Base-by-base conservation (phyloP, 2,113 vertebrate genomes). In the Muntiacus muntjak region DNA sequence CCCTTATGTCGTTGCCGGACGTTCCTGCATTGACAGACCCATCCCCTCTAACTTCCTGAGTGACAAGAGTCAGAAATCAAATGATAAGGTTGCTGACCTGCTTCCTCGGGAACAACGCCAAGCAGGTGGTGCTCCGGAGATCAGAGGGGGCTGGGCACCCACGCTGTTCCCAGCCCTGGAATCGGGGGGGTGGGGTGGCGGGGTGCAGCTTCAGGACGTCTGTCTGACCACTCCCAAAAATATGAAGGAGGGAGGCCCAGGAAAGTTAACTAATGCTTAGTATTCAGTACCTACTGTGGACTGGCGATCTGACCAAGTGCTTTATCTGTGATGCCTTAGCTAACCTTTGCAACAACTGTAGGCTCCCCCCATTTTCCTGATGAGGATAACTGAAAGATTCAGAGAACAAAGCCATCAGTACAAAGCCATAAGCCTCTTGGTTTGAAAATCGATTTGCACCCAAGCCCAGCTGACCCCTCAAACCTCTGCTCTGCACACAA, bases 61-160 rank as follows among this genome's bases (percentile, higher is more conserved):
- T 88, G 89, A 89, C 93, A 84, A 93, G 96, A 97, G 79, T 98
- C 97, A 97, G 74, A 96, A 97, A 40, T 67, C 1, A 0, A 78
- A 2, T 54, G 98, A 55, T 36, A 17, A 85, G 87, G 60, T 89
- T 89, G 55, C 47, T 97, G 97, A 90, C 97, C 97, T 87, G 0
- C 45, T 52, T 0, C 0, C 89, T 95, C 9, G 0, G 97, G 84
- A 97, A 76, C 93, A 94, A 64, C 3, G 62, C 74, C 1, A 91
- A 97, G 98, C 98, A 98, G 96, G 96, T 98, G 98, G 16, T 91
- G 62, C 91, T 89, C 87, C 84, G 54, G 97, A 91, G 74, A 43
- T 50, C 52, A 25, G 62, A 71, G 50, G 33, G 50, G 90, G 43
- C 2, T 0, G 78, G 54, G 45, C 81, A 33, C 52, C 47, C 89